Base-by-base conservation (phyloP, 2,113 vertebrate genomes). In the Pungitius pungitius region DNA sequence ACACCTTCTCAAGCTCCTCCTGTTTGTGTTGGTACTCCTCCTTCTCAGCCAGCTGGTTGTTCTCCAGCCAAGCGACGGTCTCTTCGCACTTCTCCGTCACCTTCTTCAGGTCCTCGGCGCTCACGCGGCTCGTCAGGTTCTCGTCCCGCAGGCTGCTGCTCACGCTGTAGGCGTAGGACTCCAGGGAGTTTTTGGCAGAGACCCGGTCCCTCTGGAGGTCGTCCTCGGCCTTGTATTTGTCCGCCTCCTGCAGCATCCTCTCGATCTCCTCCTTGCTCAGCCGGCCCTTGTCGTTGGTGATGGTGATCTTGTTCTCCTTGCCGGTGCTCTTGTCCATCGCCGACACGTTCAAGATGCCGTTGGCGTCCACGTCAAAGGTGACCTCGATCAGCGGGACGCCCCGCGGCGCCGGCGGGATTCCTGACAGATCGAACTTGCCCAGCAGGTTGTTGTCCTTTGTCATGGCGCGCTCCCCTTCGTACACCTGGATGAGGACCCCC, bases 191-290 rank as follows among this genome's bases (percentile, higher is more conserved):
- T 77, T 89, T 89, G 71, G 85, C 56, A 0, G 77, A 18, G 8
- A 87, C 30, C 30, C 30, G 5, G 1, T 86, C 83, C 71, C 65
- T 84, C 85, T 87, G 88, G 24, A 39, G 40, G 5, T 84, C 39
- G 17, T 89, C 88, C 61, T 89, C 88, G 0, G 76, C 79, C 82
- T 83, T 84, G 81, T 87, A 86, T 37, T 69, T 77, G 6, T 89
- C 85, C 0, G 85, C 88, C 0, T 89, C 83, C 81, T 76, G 76
- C 81, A 89, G 79, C 88, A 89, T 89, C 79, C 64, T 86, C 52
- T 87, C 88, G 15, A 89, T 87, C 2, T 87, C 88, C 3, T 89
- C 88, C 69, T 87, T 86, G 79, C 81, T 87, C 70, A 87, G 81
- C 3, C 85, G 81, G 52, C 88, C 88, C 74, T 87, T 89, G 18